Conservation (phyloP, 2,797 vertebrate species). For the Loris lydekkerianus region DNA sequence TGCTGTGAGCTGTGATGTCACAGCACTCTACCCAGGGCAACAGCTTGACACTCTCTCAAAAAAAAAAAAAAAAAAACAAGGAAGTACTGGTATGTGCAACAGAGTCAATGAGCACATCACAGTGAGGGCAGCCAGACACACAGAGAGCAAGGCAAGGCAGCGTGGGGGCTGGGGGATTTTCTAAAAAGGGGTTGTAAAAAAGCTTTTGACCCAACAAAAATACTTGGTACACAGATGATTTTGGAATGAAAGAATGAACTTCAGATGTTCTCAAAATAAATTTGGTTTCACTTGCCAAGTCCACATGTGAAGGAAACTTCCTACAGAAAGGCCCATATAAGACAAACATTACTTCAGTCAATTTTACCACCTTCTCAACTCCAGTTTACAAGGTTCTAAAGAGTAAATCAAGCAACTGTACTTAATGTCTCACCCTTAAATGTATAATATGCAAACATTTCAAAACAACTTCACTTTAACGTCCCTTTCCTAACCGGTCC, state of each 20-base stretch:
- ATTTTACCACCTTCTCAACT: not conserved
- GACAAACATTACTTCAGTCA: not conserved
- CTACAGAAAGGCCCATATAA: not conserved
- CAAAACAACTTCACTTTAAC: slow-evolving; percentile 50
- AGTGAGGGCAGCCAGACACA: slow-evolving; percentile 6
- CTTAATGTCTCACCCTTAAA: slow-evolving; percentile 11
- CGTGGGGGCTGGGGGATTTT: not conserved
- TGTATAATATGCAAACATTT: not conserved
- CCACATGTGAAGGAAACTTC: not conserved
- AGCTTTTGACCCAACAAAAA: not conserved
- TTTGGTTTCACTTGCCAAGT: slow-evolving; percentile 28
- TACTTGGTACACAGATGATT: not conserved
- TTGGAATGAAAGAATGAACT: slow-evolving; percentile 5
- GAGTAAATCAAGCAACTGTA: slow-evolving; percentile 4
- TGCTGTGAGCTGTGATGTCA: too few relatives aligned
- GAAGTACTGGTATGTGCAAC: not conserved
- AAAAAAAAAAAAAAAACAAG: not conserved
- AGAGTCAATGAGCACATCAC: not conserved
- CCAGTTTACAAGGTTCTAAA: slow-evolving; percentile 7
- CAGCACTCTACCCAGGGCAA: too few relatives aligned
- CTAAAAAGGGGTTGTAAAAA: not conserved
- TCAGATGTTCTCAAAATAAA: slow-evolving; percentile 3
- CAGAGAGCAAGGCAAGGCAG: slow-evolving; percentile 27
- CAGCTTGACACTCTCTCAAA: too few relatives aligned
- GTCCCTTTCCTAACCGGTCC: slow-evolving; percentile 8